Evolutionary conservation across 2,797 vertebrate genomes (phyloP).

Genomic region (Ctenopoma kingsleyae): DNA sequence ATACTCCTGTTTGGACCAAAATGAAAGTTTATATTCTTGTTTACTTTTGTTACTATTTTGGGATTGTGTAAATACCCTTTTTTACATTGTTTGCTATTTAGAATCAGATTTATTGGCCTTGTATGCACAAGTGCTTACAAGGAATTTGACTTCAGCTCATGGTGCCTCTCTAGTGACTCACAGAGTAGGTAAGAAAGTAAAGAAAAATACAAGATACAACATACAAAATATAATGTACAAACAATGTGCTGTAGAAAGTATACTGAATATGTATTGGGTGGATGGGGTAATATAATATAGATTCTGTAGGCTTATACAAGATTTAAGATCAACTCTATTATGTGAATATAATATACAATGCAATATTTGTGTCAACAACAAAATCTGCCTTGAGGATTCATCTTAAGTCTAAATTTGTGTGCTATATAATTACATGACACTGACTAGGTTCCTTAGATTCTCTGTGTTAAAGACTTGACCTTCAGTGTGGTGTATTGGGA

Average conservation of each 20-base stretch:
- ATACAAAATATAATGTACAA: no score
- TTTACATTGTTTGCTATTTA: background rate
- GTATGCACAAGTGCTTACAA: no score
- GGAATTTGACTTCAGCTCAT: no score
- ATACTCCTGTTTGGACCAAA: slow-evolving; percentile 17
- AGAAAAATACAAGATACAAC: no score
- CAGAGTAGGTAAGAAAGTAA: no score
- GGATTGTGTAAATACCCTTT: slow-evolving; percentile 10
- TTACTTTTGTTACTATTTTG: slow-evolving; percentile 25
- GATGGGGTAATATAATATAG: background rate
- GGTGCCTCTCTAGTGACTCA: no score
- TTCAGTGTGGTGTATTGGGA: slow-evolving; percentile 30
- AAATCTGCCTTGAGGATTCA: slow-evolving; percentile 18
- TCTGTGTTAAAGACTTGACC: slow-evolving; percentile 25
- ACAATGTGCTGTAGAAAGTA: no score
- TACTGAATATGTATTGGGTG: no score
- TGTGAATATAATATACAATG: background rate
- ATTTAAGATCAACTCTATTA: background rate
- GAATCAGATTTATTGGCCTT: no score
- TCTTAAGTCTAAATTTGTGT: slow-evolving; percentile 9
- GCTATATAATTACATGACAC: slow-evolving; percentile 16
- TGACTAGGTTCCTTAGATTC: slow-evolving; percentile 6
- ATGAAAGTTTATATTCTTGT: slow-evolving; percentile 36
- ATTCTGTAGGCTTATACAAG: no score
- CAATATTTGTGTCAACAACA: slow-evolving; percentile 6